phyloP scores from a whole-genome alignment of 2,113 vertebrate genomes.

The Caranx ignobilis region DNA sequence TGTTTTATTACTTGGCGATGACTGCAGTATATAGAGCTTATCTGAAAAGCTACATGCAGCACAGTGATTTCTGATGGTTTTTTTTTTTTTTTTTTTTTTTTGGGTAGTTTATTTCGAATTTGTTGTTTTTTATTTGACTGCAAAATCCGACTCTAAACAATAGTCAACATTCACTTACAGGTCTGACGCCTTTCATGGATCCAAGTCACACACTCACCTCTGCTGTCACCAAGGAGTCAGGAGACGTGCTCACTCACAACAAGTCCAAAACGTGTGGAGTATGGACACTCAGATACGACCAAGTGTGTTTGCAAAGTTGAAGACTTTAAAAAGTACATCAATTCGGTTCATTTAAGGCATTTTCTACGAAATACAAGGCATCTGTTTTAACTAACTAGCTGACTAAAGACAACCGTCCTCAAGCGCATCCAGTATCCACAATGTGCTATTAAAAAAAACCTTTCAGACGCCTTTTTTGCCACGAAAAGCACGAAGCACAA shows the following conservation, averaged over 20 bases:
- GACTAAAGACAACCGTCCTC: constrained; percentile 36
- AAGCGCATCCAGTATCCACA: constrained; percentile 66
- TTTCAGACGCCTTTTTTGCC: constrained; percentile 36
- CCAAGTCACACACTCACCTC: constrained; percentile 75
- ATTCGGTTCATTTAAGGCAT: constrained; percentile 67
- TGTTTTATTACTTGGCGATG: constrained; percentile 58
- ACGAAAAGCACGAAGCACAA: background rate
- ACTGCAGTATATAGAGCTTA: constrained; percentile 9
- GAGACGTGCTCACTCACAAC: constrained; percentile 56
- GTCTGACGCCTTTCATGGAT: constrained; percentile 8
- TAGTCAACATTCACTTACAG: constrained; percentile 6
- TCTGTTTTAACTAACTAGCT: constrained; percentile 20
- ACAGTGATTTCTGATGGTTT: too few relatives aligned
- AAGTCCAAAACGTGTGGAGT: constrained; percentile 38
- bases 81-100: too few relatives aligned
- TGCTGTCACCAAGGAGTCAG: constrained; percentile 69
- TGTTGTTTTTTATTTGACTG: background rate
- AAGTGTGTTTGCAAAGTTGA: background rate
- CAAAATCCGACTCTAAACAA: background rate
- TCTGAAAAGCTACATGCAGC: background rate
- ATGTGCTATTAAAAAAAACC: constrained; percentile 37
- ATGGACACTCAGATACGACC: background rate
- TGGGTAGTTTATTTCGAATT: background rate
- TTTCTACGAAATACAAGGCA: constrained; percentile 21
- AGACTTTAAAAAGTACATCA: constrained; percentile 7